Evolutionary conservation across 2,113 vertebrate genomes (phyloP).

Genomic region (Capreolus pygargus): DNA sequence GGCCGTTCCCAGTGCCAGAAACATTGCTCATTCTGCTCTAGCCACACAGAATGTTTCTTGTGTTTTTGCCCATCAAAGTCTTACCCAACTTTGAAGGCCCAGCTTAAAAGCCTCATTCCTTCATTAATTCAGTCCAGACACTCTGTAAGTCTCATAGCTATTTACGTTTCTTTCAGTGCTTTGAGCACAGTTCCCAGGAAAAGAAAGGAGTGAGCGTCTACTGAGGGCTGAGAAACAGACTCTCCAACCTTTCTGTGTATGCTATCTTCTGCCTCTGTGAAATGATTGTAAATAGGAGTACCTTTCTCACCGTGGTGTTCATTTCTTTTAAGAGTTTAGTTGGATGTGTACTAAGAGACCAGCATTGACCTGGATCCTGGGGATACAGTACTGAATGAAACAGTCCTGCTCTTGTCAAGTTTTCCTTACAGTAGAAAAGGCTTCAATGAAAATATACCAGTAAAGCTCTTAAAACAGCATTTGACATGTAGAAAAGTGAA

Average conservation of each 20-base stretch:
- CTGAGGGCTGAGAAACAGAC: not conserved
- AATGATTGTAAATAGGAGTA: not conserved
- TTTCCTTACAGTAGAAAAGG: not conserved
- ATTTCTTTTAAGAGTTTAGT: not conserved
- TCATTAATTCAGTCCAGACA: not conserved
- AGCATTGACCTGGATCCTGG: not conserved
- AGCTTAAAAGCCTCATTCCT: conserved; percentile 11
- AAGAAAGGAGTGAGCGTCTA: not conserved
- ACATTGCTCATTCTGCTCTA: not conserved
- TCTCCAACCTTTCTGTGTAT: not conserved
- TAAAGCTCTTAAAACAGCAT: not conserved
- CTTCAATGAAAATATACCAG: not conserved
- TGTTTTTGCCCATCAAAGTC: not conserved
- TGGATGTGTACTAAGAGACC: not conserved
- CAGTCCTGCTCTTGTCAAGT: not conserved
- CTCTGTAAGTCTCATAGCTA: not conserved
- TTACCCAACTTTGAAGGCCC: not conserved
- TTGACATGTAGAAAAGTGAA: not conserved
- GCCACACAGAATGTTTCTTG: not conserved
- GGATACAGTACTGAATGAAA: not conserved
- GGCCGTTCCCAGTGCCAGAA: not conserved
- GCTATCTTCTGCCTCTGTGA: not conserved
- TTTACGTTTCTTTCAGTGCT: not conserved
- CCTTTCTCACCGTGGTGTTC: not conserved
- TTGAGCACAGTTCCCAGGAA: not conserved